Evolutionary conservation across 2,888 invertebrate genomes (phyloP).

Genomic region (Elysia crispata): DNA sequence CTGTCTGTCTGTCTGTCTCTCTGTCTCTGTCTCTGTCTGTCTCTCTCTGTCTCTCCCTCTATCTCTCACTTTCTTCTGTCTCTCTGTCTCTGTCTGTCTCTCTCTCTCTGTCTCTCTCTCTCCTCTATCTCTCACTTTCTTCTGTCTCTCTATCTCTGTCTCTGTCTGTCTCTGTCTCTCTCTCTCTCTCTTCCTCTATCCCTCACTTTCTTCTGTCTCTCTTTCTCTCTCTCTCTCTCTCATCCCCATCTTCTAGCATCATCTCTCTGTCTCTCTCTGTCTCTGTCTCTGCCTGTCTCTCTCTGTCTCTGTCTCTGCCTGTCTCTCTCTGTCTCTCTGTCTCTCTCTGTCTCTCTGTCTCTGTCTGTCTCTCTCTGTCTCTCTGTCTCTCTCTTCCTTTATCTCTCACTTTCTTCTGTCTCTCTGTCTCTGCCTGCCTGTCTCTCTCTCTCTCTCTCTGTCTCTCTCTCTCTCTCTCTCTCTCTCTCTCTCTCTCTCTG

Average conservation of each 20-base stretch:
- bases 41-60: conserved; percentile 11
- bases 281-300: conserved; percentile 15
- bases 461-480: neutral
- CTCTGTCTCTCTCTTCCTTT: conserved; percentile 2
- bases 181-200: neutral
- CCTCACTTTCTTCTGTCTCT: neutral
- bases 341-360: conserved; percentile 5
- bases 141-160: conserved; percentile 11
- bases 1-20: conserved; percentile 15
- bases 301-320: conserved; percentile 17
- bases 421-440: no score
- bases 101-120: conserved; percentile 10
- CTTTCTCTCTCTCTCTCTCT: no score
- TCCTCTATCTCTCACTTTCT: conserved; percentile 2
- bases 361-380: conserved; percentile 17
- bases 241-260: conserved; percentile 2
- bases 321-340: conserved; percentile 31
- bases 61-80: neutral
- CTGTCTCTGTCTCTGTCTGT: conserved; percentile 32
- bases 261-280: conserved; percentile 26
- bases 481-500: neutral
- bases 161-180: conserved; percentile 1
- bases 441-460: no score
- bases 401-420: no score
- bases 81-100: neutral